Evolutionary conservation across 1,140 invertebrate genomes (phyloP), one percentile per base, ranked within the genome.

Genomic region (Papilio machaon): DNA sequence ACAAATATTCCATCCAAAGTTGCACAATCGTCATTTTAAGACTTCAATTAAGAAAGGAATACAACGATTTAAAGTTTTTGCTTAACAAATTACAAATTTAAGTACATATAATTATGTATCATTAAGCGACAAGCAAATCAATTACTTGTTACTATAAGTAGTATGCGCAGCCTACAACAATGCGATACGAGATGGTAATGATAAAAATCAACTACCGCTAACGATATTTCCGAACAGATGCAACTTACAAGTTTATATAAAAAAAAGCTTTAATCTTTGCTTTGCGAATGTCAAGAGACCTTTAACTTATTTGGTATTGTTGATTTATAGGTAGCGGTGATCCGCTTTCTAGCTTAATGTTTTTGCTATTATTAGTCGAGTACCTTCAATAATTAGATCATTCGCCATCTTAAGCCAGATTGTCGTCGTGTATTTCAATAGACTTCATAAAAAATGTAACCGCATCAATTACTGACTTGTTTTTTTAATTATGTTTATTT

Each of bases 71-170:
- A 35, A 35, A 70, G 64, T 70, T 70, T 70, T 70, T 70, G 30
- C 13, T 70, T 35, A 35, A 70, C 64, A 70, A 70, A 70, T 70
- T 15, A 67, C 64, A 67, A 67, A 35, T 60, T 64, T 64, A 70
- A 35, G 64, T 70, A 38, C 30, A 70, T 35, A 70, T 64, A 70
- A 70, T 70, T 70, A 70, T 38, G 23, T 35, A 70, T 70, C 23
- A 70, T 70, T 70, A 70, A 70, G 64, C 30, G 64, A 70, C 64
- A 38, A 1, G 30, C 64, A 70, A 70, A 70, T 70, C 23, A 70
- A 70, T 70, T 70, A 70, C 64, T 30, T 17, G 64, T 38, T 70
- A 35, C 64, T 70, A 70, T 70, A 70, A 38, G 23, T 38, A 70
- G 64, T 70, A 70, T 23, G 30, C 13, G 10, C 64, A 70, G 64